Evolutionary conservation across 2,888 invertebrate genomes (phyloP).

Genomic region (Polydrusus pterygomalis): DNA sequence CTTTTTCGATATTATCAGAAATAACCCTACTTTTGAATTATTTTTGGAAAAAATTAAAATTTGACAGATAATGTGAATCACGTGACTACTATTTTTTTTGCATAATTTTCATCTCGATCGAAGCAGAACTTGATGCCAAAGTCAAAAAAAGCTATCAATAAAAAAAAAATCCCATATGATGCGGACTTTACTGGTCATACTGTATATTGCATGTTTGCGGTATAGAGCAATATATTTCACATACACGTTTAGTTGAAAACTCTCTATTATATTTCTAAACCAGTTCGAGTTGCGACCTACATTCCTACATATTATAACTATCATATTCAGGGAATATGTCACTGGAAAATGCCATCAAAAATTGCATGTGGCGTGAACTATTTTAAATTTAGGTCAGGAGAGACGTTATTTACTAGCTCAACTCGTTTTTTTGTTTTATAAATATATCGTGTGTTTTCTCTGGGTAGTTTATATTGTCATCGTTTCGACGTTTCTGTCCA

Average conservation of each 20-base stretch:
- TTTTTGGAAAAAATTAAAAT: too few relatives aligned
- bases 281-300: slow-evolving; percentile 38
- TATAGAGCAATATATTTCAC: neutral
- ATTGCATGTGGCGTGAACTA: slow-evolving; percentile 33
- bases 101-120: too few relatives aligned
- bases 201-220: too few relatives aligned
- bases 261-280: slow-evolving; percentile 12
- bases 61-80: too few relatives aligned
- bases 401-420: slow-evolving; percentile 41
- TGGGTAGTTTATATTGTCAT: neutral
- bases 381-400: slow-evolving; percentile 48
- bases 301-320: too few relatives aligned
- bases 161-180: too few relatives aligned
- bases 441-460: neutral
- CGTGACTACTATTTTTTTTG: too few relatives aligned
- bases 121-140: too few relatives aligned
- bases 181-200: too few relatives aligned
- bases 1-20: too few relatives aligned
- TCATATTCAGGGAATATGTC: slow-evolving; percentile 48
- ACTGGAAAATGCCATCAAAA: slow-evolving; percentile 44
- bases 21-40: too few relatives aligned
- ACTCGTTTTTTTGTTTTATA: slow-evolving; percentile 1
- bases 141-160: too few relatives aligned
- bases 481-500: neutral
- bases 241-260: neutral